A percentile compares a stretch with the other conserved stretches of the same genome.
phyloP scores from a whole-genome alignment of 2,113 vertebrate species.

The Herpetotheres cachinnans region DNA sequence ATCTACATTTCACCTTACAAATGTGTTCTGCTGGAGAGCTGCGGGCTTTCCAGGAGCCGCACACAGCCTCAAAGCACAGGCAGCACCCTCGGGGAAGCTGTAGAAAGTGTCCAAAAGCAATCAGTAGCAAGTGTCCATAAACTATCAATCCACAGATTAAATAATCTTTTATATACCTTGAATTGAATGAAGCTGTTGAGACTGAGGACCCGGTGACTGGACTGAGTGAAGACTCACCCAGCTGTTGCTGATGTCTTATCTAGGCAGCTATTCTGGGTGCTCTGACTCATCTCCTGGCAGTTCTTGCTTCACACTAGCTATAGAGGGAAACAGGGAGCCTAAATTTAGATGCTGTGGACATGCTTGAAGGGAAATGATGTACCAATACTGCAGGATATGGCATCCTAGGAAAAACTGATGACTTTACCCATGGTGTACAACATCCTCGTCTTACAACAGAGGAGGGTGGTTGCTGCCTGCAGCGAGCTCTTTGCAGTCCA shows the following conservation, averaged over 20 bases:
- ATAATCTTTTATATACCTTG: not conserved
- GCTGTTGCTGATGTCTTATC: not conserved
- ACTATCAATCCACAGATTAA: not conserved
- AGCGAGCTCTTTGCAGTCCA: not conserved
- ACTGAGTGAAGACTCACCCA: not conserved
- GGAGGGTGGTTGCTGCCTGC: not conserved
- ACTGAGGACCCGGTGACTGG: not conserved
- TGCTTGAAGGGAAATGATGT: not conserved
- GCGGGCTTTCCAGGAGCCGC: not conserved
- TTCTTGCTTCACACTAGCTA: not conserved
- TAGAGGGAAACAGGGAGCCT: not conserved
- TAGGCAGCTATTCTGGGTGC: not conserved
- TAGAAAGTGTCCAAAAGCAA: not conserved
- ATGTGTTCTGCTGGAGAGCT: not conserved
- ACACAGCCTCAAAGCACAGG: not conserved
- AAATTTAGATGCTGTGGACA: slow-evolving; percentile 26
- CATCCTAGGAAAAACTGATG: not conserved
- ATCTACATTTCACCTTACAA: not conserved
- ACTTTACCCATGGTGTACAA: not conserved
- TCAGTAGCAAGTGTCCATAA: not conserved
- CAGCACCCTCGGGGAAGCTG: not conserved
- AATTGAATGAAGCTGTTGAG: not conserved
- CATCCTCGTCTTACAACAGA: not conserved
- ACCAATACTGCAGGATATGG: not conserved
- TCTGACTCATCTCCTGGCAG: slow-evolving; percentile 4